A percentile compares a stretch with the other conserved stretches of the same genome.
phyloP scores from a whole-genome alignment of 2,113 vertebrate species.

The Candoia aspera region DNA sequence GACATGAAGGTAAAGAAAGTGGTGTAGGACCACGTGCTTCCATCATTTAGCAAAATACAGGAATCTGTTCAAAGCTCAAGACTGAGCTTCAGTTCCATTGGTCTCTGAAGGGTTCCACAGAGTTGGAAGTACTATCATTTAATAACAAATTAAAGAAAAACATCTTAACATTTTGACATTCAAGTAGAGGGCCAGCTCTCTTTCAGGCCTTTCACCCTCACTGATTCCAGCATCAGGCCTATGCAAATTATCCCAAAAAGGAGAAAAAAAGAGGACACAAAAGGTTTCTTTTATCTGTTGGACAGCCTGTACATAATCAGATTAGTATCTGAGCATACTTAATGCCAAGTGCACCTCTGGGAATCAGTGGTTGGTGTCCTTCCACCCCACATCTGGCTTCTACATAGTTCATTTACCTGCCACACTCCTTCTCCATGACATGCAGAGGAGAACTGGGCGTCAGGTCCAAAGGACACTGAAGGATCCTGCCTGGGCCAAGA shows the following conservation, averaged over 20 bases:
- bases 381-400: not conserved
- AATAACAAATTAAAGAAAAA: conserved; percentile 13
- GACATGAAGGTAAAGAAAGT: not conserved
- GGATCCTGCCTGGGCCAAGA: not conserved
- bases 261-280: not conserved
- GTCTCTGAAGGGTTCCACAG: not conserved
- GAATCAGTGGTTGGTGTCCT: not conserved
- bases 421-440: not conserved
- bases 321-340: not conserved
- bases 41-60: not conserved
- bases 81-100: not conserved
- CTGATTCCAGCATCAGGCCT: rapidly evolving
- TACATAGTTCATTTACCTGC: not conserved
- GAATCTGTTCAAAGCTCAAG: not conserved
- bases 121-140: not conserved
- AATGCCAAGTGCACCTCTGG: not conserved
- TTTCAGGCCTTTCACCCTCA: not conserved
- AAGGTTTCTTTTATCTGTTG: not conserved
- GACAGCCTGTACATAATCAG: not conserved
- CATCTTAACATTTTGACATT: not conserved
- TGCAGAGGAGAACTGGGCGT: not conserved
- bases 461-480: not conserved
- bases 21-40: not conserved
- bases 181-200: not conserved
- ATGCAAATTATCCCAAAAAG: not conserved